A percentile compares a stretch with the other conserved stretches of the same genome.
phyloP scores from a whole-genome alignment of 2,113 vertebrate species.

The Myrmecophaga tridactyla region DNA sequence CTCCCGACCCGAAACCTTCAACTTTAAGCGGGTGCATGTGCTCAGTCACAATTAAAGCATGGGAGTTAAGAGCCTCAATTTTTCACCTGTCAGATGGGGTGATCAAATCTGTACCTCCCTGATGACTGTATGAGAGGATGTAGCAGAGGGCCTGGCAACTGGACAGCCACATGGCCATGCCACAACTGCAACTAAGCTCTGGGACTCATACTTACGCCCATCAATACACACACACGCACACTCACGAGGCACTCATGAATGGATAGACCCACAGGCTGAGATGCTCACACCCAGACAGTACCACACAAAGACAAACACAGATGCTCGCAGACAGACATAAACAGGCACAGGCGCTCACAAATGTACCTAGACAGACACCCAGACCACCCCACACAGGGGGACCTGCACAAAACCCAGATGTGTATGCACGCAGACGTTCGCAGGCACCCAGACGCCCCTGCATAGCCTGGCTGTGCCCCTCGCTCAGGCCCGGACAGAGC shows the following conservation, averaged over 20 bases:
- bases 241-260: background rate
- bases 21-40: background rate
- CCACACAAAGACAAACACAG: background rate
- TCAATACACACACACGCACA: background rate
- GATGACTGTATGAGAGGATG: background rate
- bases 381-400: conserved; percentile 60
- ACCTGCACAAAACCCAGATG: conserved; percentile 31
- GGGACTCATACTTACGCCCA: background rate
- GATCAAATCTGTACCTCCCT: background rate
- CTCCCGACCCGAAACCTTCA: background rate
- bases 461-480: conserved; percentile 53
- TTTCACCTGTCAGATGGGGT: background rate
- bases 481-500: conserved; percentile 72
- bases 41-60: background rate
- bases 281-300: conserved; percentile 30
- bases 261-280: conserved; percentile 7
- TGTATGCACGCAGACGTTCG: background rate
- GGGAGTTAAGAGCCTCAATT: background rate
- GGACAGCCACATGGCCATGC: background rate
- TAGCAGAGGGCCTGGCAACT: background rate
- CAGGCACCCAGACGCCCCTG: conserved; percentile 54
- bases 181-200: too few species aligned
- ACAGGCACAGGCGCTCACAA: conserved; percentile 62
- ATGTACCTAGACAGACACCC: conserved; percentile 38
- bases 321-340: conserved; percentile 51